Conservation (phyloP, 2,797 vertebrate species). For the Selene dorsalis region DNA sequence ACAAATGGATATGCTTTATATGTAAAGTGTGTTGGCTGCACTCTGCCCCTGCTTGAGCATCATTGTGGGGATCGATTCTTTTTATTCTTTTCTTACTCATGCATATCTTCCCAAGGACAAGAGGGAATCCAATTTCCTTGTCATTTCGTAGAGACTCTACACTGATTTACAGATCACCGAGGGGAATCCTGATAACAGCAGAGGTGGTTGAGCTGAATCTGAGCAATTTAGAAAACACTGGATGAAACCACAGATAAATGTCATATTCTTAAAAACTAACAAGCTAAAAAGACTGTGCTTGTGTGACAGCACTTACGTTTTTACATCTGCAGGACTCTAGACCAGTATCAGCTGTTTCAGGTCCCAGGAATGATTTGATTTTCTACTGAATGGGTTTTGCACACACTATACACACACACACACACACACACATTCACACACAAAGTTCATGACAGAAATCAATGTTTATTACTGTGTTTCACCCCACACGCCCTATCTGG, state of each 20-base stretch:
- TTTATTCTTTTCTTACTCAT: constrained; percentile 49
- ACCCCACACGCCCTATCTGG: neutral
- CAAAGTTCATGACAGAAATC: too few relatives aligned
- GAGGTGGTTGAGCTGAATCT: neutral
- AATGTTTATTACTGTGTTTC: neutral
- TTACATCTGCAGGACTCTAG: neutral
- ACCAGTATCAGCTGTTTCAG: neutral
- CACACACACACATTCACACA: neutral
- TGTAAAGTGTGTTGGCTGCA: constrained; percentile 52
- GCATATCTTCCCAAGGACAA: constrained; percentile 60
- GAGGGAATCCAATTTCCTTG: constrained; percentile 57
- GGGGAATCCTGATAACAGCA: neutral
- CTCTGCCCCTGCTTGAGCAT: constrained; percentile 37
- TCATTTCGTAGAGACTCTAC: constrained; percentile 21
- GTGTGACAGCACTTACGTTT: neutral
- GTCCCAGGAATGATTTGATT: neutral
- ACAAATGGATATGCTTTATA: constrained; percentile 49
- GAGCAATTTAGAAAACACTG: neutral
- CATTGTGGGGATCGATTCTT: constrained; percentile 60
- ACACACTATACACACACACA: neutral
- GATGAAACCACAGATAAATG: neutral
- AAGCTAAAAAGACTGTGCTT: neutral
- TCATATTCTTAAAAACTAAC: neutral
- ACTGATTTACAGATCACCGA: neutral
- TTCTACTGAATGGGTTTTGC: neutral